Conservation (phyloP, 2,797 vertebrate genomes). For the Aplochiton taeniatus region DNA sequence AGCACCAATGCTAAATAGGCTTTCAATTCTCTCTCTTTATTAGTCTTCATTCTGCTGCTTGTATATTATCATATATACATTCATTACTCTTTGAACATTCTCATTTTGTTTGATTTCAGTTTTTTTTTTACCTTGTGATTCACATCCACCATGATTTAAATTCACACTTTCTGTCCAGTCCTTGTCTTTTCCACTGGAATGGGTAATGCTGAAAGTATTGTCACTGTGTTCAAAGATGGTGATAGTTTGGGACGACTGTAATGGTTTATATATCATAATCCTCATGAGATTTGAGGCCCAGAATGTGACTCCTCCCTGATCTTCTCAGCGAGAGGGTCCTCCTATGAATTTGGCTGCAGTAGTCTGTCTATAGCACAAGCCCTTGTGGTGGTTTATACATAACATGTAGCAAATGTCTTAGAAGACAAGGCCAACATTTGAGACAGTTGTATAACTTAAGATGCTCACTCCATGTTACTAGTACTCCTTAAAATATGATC, state of each 20-base stretch:
- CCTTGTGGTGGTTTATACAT: neutral
- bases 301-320: slow-evolving; percentile 60
- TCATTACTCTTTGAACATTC: slow-evolving; percentile 80
- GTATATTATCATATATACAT: slow-evolving; percentile 92
- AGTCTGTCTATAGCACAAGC: slow-evolving; percentile 49
- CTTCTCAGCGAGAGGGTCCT: slow-evolving; percentile 19
- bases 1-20: slow-evolving; percentile 82
- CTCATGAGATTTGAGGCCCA: slow-evolving; percentile 52
- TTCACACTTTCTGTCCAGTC: slow-evolving; percentile 71
- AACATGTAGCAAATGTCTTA: no score
- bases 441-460: no score
- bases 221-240: slow-evolving; percentile 74
- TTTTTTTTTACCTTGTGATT: slow-evolving; percentile 84
- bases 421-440: no score
- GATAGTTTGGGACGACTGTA: slow-evolving; percentile 73
- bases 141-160: slow-evolving; percentile 38
- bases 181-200: slow-evolving; percentile 89
- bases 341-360: slow-evolving; percentile 65
- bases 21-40: slow-evolving; percentile 88
- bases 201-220: slow-evolving; percentile 89
- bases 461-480: no score
- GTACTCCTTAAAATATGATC: no score
- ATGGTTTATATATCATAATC: slow-evolving; percentile 59
- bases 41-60: slow-evolving; percentile 99
- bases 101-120: slow-evolving; percentile 96